A percentile compares a stretch with the other conserved stretches of the same genome.
Conservation (phyloP, 2,797 vertebrate genomes). For the Gila robusta region DNA sequence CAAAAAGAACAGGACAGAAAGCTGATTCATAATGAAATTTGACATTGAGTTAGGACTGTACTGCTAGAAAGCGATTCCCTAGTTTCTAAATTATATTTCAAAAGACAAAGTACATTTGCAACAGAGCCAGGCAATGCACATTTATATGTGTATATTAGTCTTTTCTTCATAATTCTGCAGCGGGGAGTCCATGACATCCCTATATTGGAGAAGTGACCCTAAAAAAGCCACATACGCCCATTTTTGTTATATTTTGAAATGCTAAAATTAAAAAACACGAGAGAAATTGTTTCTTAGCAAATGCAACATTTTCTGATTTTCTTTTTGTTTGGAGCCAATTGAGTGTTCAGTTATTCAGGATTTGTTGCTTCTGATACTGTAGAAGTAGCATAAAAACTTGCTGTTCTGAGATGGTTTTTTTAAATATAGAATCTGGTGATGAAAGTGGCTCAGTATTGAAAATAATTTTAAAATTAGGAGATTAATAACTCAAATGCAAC, state of each 20-base stretch:
- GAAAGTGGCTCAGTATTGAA: neutral
- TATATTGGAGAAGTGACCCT: neutral
- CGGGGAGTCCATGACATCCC: neutral
- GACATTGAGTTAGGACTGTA: conserved; percentile 85
- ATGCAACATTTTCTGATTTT: neutral
- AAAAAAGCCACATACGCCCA: neutral
- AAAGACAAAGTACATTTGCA: neutral
- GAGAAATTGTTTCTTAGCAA: neutral
- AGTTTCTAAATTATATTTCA: neutral
- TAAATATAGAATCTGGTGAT: no score
- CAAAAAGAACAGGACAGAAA: conserved; percentile 65
- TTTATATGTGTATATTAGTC: neutral
- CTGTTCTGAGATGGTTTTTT: neutral
- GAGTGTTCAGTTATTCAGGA: neutral
- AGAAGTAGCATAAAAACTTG: neutral
- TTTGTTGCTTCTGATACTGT: neutral
- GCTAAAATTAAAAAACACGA: no score
- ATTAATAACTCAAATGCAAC: neutral
- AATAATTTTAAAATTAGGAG: neutral
- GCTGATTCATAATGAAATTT: conserved; percentile 81
- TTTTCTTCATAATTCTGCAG: neutral
- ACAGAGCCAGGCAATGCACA: neutral
- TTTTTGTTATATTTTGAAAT: neutral
- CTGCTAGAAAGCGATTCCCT: conserved; percentile 62
- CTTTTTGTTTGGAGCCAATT: no score